Base-by-base conservation (phyloP, 92 coral and sea anemone species). In the Zoanthus gigantus region DNA sequence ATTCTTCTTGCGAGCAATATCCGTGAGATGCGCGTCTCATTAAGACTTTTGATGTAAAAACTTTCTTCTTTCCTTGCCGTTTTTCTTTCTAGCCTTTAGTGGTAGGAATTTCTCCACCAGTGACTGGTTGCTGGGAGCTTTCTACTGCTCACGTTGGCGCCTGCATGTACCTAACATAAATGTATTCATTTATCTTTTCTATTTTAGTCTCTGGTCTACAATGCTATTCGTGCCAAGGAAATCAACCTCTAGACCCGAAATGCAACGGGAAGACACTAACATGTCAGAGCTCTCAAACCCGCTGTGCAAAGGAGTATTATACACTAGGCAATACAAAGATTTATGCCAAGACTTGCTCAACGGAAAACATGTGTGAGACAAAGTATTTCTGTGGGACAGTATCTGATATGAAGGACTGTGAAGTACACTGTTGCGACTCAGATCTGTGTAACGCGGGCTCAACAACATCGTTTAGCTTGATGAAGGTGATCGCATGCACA, bases 341-440 rank as follows among this genome's bases (percentile, higher is more conserved):
- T 48, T 75, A 48, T 16, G 3, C 79, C 60, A 75, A 75, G 37
- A 8, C 60, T 15, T 75, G 79, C 42, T n/a, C 79, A 7, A 48
- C 79, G 44, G 42, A 75, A 75, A 11, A 75, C 61, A 0, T 75
- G 9, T 75, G 79, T 50, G 79, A 75, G 18, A 9, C 14, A 23
- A 75, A 75, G 60, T 75, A 48, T 48, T 75, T 75, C 42, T 75
- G 79, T 48, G 79, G 79, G 42, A 75, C 60, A n/a, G 34, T 23
- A 7, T 10, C 9, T 10, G 61, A 37, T 48, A 75, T 48, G 61
- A 75, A 75, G 79, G 79, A 75, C 42, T 75, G 79, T 56, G 37
- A 75, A 75, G 79, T 75, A 56, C 79, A 75, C 79, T 75, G 79
- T 32, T 75, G 79, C 23, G 79, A 75, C 57, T 44, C 32, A 17